Evolutionary conservation across 1,140 invertebrate genomes (phyloP).

Genomic region (Apocrypta bakeri): DNA sequence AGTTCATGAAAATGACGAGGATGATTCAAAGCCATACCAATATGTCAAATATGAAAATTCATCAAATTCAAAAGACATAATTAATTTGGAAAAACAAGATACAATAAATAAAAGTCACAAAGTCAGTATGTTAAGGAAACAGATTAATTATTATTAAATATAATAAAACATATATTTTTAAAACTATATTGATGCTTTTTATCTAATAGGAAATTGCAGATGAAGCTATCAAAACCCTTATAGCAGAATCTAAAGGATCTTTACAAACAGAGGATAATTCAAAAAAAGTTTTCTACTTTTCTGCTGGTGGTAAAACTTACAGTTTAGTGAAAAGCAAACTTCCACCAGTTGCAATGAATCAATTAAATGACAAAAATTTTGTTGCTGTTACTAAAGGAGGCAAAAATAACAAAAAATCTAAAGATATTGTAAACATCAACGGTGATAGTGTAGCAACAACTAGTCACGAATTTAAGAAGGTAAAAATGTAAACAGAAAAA

Average conservation of each 20-base stretch:
- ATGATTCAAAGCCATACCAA: conserved; percentile 25
- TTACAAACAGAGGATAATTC: not conserved
- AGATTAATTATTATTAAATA: not conserved
- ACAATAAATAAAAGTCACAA: not conserved
- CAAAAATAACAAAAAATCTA: conserved; percentile 44
- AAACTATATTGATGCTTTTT: not conserved
- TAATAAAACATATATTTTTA: not conserved
- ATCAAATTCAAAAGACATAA: conserved; percentile 19
- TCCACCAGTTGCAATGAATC: conserved; percentile 54
- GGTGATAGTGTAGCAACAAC: conserved; percentile 38
- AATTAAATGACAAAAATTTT: conserved; percentile 49
- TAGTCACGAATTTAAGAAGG: conserved; percentile 46
- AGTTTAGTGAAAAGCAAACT: conserved; percentile 62
- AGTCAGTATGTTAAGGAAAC: conserved; percentile 14
- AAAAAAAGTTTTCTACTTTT: conserved; percentile 37
- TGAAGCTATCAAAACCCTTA: conserved; percentile 15
- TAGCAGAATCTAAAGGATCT: conserved; percentile 17
- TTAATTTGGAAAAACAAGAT: conserved; percentile 8
- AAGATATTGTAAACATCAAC: not conserved
- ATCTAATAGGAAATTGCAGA: conserved; percentile 14
- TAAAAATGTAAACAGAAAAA: not conserved
- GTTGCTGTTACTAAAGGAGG: conserved; percentile 13
- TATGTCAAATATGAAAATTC: conserved; percentile 21
- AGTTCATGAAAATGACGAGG: conserved; percentile 52
- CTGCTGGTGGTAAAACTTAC: conserved; percentile 59